Evolutionary conservation across 2,797 vertebrate species (phyloP), one percentile per base, ranked within the genome.

Genomic region (Scomberomorus guttatus): DNA sequence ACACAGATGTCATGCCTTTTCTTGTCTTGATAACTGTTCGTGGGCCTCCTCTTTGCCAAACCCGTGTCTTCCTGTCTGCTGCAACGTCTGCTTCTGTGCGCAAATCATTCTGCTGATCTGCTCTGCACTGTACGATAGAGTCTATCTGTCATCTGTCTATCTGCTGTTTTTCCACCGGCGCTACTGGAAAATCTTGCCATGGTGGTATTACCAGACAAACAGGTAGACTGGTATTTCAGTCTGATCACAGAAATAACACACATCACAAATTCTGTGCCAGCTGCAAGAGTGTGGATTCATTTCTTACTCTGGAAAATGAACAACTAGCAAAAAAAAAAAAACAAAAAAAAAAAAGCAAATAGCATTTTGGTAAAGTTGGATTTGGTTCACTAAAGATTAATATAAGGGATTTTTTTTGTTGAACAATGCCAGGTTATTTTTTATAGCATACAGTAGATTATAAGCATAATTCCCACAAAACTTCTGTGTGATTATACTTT

Each of bases 1-100:
- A 87, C 57, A 64, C 67, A 69, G 18, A 72, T 64, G 44, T 25
- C 24, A 5, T 34, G 42, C 32, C 50, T 48, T 57, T 54, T 65
- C 66, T 60, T 64, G 73, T 69, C 81, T 72, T 51, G n/a, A 81
- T 76, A 34, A 79, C 69, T 46, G 69, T 63, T 63, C 86, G 54
- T 20, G 51, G 58, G 54, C 24, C 1, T 18, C 8, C 25, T 57
- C 15, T 25, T 51, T 32, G 50, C 58, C 68, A 81, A 59, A 61
- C 18, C 64, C 51, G 7, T 1, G n/a, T 25, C 60, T 69, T 54
- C 27, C 50, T 66, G 65, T 65, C n/a, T 46, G 56, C 17, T 37
- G 69, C n/a, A 3, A 22, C 6, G 25, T 37, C 5, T 14, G 56
- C 37, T 37, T 50, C 34, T 39, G 59, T 12, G 62, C 22, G 61